These are phyloP conservation scores for Megastigmus dorsalis DNA, from an alignment of 2,888 invertebrate genomes.

Conservation along the genomic window DNA sequence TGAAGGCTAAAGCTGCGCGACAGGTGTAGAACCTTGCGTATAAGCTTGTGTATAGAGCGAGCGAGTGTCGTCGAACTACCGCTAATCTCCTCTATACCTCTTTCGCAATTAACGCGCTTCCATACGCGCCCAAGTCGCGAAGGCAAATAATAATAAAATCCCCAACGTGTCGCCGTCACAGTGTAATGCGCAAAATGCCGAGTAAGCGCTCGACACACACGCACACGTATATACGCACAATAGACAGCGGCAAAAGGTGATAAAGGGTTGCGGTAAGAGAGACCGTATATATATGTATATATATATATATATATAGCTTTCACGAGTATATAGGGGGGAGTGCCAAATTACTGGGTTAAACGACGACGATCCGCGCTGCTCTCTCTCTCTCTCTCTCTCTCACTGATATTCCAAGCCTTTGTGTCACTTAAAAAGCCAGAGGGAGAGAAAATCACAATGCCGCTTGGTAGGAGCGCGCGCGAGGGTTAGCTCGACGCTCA, in stretches of 20 bases:
- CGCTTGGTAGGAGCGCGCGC: too few relatives aligned
- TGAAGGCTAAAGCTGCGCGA: too few relatives aligned
- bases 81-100: background rate
- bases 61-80: background rate
- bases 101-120: slow-evolving; percentile 2
- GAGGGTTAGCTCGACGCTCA: too few relatives aligned
- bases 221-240: background rate
- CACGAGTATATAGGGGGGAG: background rate
- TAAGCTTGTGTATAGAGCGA: background rate
- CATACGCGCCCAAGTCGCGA: too few relatives aligned
- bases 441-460: slow-evolving; percentile 10
- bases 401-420: slow-evolving; percentile 19
- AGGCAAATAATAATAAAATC: too few relatives aligned
- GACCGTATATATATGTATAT: background rate
- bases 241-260: too few relatives aligned
- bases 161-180: too few relatives aligned
- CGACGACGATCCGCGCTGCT: background rate
- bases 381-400: too few relatives aligned
- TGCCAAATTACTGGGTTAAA: slow-evolving; percentile 38
- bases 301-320: too few relatives aligned
- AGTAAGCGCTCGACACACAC: too few relatives aligned
- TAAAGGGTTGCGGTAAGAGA: background rate
- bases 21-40: too few relatives aligned
- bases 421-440: slow-evolving; percentile 13
- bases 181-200: too few relatives aligned